Evolutionary conservation across 2,113 vertebrate species (phyloP).

Genomic region (Puma concolor): DNA sequence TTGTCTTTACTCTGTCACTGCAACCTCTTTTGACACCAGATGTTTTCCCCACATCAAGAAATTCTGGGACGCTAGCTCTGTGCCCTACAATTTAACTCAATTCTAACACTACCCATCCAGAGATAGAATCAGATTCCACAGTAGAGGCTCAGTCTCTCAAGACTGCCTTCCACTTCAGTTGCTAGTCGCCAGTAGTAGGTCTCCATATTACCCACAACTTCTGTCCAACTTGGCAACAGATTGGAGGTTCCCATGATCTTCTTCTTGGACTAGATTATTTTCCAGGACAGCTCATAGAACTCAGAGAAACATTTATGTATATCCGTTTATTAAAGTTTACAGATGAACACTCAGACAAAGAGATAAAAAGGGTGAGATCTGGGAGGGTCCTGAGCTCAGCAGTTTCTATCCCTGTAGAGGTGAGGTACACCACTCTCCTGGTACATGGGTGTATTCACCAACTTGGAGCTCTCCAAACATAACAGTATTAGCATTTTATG

Average conservation of each 20-base stretch:
- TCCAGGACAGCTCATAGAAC: not conserved
- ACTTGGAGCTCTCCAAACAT: not conserved
- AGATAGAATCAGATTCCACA: not conserved
- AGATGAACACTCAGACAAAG: not conserved
- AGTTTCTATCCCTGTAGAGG: not conserved
- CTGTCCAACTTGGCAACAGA: not conserved
- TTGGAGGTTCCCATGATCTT: not conserved
- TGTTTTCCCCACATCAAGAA: not conserved
- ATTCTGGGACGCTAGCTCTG: too few relatives aligned
- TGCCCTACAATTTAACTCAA: not conserved
- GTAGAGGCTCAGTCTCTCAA: not conserved
- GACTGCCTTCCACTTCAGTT: not conserved
- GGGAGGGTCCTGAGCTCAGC: not conserved
- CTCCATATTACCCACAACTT: not conserved
- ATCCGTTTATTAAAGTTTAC: not conserved
- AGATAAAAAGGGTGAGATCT: not conserved
- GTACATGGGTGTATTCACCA: not conserved
- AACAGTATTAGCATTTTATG: not conserved
- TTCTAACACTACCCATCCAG: not conserved
- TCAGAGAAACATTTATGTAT: not conserved
- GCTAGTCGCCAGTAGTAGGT: not conserved
- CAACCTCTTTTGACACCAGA: rapidly evolving
- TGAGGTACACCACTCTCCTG: not conserved
- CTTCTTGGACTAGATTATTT: not conserved
- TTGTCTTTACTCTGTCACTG: not conserved